Evolutionary conservation across 2,113 vertebrate species (phyloP).

Genomic region (Jaculus jaculus): DNA sequence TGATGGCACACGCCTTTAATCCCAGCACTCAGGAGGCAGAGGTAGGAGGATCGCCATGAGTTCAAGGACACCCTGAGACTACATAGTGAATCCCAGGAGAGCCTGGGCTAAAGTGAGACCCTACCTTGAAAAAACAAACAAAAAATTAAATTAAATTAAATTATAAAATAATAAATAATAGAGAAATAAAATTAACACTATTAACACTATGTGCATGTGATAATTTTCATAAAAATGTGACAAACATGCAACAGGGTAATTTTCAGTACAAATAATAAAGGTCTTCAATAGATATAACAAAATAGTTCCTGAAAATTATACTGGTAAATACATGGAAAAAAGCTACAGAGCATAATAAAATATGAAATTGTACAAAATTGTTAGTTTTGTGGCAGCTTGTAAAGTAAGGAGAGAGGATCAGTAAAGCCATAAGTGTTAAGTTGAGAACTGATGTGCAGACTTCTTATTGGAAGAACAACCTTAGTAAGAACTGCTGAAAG

Average conservation of each 20-base stretch:
- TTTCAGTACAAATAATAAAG: not conserved
- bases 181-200: too few relatives aligned
- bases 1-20: too few relatives aligned
- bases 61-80: too few relatives aligned
- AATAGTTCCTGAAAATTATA: not conserved
- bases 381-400: not conserved
- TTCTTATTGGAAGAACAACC: not conserved
- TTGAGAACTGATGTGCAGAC: not conserved
- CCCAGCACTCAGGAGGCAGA: too few relatives aligned
- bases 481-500: not conserved
- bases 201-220: not conserved
- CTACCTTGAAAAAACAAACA: too few relatives aligned
- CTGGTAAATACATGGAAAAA: not conserved
- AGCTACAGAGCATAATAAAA: not conserved
- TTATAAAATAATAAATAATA: too few relatives aligned
- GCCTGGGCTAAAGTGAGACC: too few relatives aligned
- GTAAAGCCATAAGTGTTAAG: too few relatives aligned
- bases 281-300: not conserved
- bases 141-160: too few relatives aligned
- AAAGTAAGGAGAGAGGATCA: not conserved
- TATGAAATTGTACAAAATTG: not conserved
- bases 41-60: too few relatives aligned
- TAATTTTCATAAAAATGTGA: not conserved
- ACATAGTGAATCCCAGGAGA: too few relatives aligned
- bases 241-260: too few relatives aligned